Percentiles rank a stretch among this genome's conserved stretches.
These are phyloP conservation scores for Diloba caeruleocephala DNA, from an alignment of 2,888 invertebrate genomes.

Conservation along the genomic window DNA sequence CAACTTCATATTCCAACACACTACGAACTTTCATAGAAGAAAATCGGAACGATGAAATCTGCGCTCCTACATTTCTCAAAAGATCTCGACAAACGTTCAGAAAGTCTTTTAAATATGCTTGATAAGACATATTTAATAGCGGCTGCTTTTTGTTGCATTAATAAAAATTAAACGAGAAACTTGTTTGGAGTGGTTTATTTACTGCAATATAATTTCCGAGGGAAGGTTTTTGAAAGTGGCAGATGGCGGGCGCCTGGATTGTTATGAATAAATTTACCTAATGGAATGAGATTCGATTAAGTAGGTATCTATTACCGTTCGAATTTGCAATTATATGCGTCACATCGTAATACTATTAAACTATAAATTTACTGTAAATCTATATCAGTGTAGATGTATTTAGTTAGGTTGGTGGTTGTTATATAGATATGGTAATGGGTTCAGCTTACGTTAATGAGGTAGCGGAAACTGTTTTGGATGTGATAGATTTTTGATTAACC, in stretches of 20 bases:
- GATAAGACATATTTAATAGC: constrained; percentile 42
- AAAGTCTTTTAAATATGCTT: constrained; percentile 37
- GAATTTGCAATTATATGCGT: constrained; percentile 52
- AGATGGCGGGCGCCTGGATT: constrained; percentile 25
- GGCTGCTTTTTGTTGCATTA: constrained; percentile 35
- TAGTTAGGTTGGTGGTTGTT: no score
- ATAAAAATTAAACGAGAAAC: constrained; percentile 30
- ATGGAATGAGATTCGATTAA: constrained; percentile 64
- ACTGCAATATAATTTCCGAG: constrained; percentile 31
- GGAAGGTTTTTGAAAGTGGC: constrained; percentile 25
- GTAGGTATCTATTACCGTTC: constrained; percentile 53
- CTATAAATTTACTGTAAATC: constrained; percentile 41
- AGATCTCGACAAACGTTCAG: constrained; percentile 14
- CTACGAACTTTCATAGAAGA: constrained; percentile 12
- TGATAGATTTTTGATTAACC: constrained; percentile 45
- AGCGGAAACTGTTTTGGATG: constrained; percentile 41
- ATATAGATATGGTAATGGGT: constrained; percentile 48
- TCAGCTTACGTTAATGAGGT: constrained; percentile 49
- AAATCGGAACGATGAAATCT: constrained; percentile 25
- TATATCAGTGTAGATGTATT: constrained; percentile 16
- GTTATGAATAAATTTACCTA: constrained; percentile 65
- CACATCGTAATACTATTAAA: constrained; percentile 37
- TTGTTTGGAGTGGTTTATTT: constrained; percentile 34
- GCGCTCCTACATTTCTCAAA: constrained; percentile 10
- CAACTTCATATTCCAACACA: constrained; percentile 6